phyloP scores from a whole-genome alignment of 2,888 invertebrate species.

The Hirtodrosophila trivittata region DNA sequence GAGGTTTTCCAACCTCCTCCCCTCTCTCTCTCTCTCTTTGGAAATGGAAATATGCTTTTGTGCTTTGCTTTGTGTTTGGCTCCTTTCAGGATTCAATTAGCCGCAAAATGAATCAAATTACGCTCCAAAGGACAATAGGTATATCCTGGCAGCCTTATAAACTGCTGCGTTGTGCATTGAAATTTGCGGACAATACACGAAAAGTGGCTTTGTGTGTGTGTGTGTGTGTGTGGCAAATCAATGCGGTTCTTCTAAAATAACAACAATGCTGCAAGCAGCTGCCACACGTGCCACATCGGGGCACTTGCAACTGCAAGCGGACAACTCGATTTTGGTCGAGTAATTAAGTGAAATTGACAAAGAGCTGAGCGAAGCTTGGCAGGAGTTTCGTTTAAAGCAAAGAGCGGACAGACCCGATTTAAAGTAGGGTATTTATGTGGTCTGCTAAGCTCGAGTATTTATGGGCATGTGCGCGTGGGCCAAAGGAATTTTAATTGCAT shows the following conservation, averaged over 20 bases:
- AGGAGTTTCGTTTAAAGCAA: too few species aligned
- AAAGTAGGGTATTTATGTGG: constrained; percentile 6
- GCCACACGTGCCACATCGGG: constrained; percentile 10
- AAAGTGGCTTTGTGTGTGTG: background rate
- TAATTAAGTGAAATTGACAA: constrained; percentile 5
- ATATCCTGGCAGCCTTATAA: constrained; percentile 4
- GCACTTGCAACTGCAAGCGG: background rate
- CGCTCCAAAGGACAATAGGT: too few species aligned
- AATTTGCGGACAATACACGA: constrained; percentile 15
- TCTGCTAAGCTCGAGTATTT: constrained; percentile 1
- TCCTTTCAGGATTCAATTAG: too few species aligned
- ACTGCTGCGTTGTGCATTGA: constrained; percentile 15
- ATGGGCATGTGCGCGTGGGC: background rate
- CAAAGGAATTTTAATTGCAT: constrained; percentile 62
- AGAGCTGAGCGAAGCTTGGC: too few species aligned
- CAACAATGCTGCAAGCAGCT: constrained; percentile 5
- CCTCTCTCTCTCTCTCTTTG: too few species aligned
- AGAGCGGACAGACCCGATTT: too few species aligned
- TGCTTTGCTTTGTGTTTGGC: too few species aligned
- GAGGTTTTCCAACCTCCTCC: too few species aligned
- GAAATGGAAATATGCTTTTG: too few species aligned
- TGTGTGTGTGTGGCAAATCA: constrained; percentile 19
- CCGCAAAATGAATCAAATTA: too few species aligned
- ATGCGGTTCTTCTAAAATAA: constrained; percentile 19
- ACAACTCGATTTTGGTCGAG: too few species aligned